Conservation (phyloP, 2,888 invertebrate species). For the Scaptomyza flava region DNA sequence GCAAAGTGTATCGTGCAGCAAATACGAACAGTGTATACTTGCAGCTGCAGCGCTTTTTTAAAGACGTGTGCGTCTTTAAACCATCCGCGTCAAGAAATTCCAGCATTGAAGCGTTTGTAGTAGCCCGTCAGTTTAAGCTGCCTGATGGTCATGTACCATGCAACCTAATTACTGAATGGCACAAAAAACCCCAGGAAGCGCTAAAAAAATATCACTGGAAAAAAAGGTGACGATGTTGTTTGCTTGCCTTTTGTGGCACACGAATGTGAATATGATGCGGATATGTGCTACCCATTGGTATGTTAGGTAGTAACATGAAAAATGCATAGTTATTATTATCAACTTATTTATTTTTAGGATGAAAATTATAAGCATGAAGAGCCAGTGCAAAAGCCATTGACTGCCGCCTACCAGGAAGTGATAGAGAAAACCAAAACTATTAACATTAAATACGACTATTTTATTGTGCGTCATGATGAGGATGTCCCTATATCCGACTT, state of each 20-base stretch:
- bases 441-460: constrained; percentile 83
- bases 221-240: constrained; percentile 90
- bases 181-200: constrained; percentile 85
- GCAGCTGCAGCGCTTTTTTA: constrained; percentile 96
- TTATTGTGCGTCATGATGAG: constrained; percentile 73
- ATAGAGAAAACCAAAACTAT: constrained; percentile 86
- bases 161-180: constrained; percentile 91
- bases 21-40: constrained; percentile 95
- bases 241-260: constrained; percentile 96
- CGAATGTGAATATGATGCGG: constrained; percentile 96
- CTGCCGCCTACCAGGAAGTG: constrained; percentile 90
- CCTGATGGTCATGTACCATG: constrained; percentile 93
- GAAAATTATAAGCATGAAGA: constrained; percentile 88
- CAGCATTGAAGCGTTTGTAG: constrained; percentile 98
- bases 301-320: not conserved
- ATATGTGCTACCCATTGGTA: constrained; percentile 93
- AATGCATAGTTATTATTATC: not conserved
- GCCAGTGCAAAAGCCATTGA: constrained; percentile 90
- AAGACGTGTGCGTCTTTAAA: constrained; percentile 94
- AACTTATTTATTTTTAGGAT: constrained; percentile 85
- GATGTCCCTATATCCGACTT: not conserved
- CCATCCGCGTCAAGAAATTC: constrained; percentile 98
- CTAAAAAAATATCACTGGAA: constrained; percentile 88
- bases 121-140: constrained; percentile 93
- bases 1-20: constrained; percentile 98